Evolutionary conservation across 2,888 invertebrate genomes (phyloP).

Genomic region (Mesorhabditis belari): DNA sequence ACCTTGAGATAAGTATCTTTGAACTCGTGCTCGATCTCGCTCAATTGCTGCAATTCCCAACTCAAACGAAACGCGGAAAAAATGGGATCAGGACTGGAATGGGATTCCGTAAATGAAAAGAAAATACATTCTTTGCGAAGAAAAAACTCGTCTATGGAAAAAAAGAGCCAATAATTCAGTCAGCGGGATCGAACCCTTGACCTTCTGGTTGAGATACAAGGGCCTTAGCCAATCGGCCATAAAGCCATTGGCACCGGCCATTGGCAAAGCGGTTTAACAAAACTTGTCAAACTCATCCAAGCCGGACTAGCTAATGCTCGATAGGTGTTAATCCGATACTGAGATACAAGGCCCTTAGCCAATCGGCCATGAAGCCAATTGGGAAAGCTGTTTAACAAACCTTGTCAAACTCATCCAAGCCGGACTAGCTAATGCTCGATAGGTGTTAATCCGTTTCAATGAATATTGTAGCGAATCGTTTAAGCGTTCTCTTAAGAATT

Average conservation of each 20-base stretch:
- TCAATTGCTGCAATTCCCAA: slow-evolving; percentile 59
- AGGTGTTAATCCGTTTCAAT: slow-evolving; percentile 56
- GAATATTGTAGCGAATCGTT: slow-evolving; percentile 60
- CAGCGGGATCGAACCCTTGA: too few relatives aligned
- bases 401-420: slow-evolving; percentile 61
- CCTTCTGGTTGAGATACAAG: too few relatives aligned
- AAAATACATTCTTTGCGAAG: too few relatives aligned
- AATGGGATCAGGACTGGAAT: slow-evolving; percentile 58
- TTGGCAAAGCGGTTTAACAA: too few relatives aligned
- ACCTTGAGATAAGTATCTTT: slow-evolving; percentile 54
- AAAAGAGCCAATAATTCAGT: too few relatives aligned
- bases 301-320: slow-evolving; percentile 61
- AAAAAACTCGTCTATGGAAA: too few relatives aligned
- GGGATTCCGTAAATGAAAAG: not conserved
- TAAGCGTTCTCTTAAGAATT: slow-evolving; percentile 26
- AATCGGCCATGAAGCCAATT: too few relatives aligned
- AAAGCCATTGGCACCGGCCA: too few relatives aligned
- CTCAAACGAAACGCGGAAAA: slow-evolving; percentile 58
- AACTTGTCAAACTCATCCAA: slow-evolving; percentile 61
- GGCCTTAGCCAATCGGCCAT: too few relatives aligned
- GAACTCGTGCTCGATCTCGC: slow-evolving; percentile 59
- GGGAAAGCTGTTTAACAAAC: slow-evolving; percentile 1
- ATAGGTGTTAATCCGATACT: slow-evolving; percentile 56
- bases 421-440: slow-evolving; percentile 60
- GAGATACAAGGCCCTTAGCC: too few relatives aligned